Evolutionary conservation across 2,113 vertebrate species (phyloP).

Genomic region (Tachycineta bicolor): DNA sequence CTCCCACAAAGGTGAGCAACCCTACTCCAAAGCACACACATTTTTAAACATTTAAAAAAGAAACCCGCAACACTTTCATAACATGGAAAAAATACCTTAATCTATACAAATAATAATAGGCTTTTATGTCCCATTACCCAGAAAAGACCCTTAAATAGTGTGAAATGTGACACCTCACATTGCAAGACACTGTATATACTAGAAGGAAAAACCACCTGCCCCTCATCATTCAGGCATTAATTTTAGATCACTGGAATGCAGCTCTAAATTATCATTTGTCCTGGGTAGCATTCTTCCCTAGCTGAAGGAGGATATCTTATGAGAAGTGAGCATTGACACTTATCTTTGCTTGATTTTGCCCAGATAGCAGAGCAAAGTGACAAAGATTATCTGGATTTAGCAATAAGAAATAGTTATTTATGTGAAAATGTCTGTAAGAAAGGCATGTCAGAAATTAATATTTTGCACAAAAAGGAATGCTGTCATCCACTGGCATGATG

Average conservation of each 20-base stretch:
- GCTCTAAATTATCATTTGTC: background rate
- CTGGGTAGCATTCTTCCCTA: background rate
- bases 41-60: background rate
- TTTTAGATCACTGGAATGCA: background rate
- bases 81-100: fast-evolving
- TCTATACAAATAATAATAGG: background rate
- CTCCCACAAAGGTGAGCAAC: background rate
- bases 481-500: fast-evolving
- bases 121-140: background rate
- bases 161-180: background rate
- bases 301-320: background rate
- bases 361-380: background rate
- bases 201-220: background rate
- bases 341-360: background rate
- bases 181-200: background rate
- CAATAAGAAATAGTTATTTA: background rate
- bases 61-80: background rate
- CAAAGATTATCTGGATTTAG: conserved; percentile 9
- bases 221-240: background rate
- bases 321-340: background rate
- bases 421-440: background rate
- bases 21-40: background rate
- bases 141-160: background rate
- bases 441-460: background rate
- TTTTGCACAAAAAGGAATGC: background rate